Evolutionary conservation across 2,888 invertebrate species (phyloP).

Genomic region (Aphodius granarius): DNA sequence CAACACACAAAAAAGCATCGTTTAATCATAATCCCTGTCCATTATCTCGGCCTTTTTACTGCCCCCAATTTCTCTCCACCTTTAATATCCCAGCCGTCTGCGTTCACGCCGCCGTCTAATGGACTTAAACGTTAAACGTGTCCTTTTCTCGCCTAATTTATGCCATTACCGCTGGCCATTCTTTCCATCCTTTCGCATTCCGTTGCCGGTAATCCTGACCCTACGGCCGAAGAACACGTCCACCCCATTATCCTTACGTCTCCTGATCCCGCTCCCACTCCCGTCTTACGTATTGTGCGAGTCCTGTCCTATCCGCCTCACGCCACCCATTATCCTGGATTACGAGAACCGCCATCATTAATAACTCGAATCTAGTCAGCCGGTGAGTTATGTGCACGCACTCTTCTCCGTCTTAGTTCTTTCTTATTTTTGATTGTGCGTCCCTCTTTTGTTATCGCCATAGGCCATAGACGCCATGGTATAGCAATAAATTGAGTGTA

Average conservation of each 20-base stretch:
- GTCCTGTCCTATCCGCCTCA: neutral
- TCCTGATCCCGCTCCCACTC: no score
- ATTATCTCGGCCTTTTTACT: neutral
- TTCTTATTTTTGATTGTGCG: neutral
- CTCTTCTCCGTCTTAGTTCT: neutral
- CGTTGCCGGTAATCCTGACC: conserved; percentile 3
- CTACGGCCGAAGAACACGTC: conserved; percentile 10
- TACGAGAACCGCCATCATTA: neutral
- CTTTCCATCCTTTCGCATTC: conserved; percentile 14
- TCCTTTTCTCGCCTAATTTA: neutral
- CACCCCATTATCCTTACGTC: conserved; percentile 2
- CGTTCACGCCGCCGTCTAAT: neutral
- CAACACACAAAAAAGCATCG: neutral
- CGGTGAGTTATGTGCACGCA: neutral
- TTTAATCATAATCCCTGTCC: neutral
- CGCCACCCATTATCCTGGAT: neutral
- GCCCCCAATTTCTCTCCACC: neutral
- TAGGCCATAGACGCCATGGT: neutral
- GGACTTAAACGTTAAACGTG: neutral
- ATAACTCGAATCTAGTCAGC: neutral
- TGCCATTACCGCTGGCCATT: conserved; percentile 6
- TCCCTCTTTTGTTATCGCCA: neutral
- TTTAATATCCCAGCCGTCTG: neutral
- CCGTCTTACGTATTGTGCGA: neutral
- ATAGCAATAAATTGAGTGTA: conserved; percentile 5